Evolutionary conservation across 2,797 vertebrate species (phyloP).

Genomic region (Diceros bicornis): DNA sequence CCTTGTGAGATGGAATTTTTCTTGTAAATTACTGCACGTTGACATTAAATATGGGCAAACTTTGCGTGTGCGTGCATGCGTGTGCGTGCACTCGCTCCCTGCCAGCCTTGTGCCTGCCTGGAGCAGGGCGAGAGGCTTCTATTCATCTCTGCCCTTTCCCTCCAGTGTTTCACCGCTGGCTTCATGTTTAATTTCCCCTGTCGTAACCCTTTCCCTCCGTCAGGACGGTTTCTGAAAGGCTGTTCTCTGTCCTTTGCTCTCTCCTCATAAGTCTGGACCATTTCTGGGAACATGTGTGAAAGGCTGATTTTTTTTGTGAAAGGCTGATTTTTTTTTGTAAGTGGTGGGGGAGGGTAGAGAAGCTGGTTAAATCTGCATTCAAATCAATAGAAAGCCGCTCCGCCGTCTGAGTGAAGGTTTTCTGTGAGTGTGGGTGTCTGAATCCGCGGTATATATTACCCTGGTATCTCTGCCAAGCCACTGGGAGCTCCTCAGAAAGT

Average conservation of each 20-base stretch:
- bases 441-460: neutral
- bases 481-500: neutral
- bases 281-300: conserved; percentile 44
- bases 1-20: conserved; percentile 89
- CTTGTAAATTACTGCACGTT: conserved; percentile 87
- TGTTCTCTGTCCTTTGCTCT: neutral
- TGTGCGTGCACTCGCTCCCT: accelerated
- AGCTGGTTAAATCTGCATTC: conserved; percentile 58
- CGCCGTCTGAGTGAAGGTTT: neutral
- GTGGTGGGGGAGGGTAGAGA: neutral
- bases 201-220: neutral
- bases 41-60: conserved; percentile 87
- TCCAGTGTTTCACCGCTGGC: neutral
- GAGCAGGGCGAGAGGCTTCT: conserved; percentile 37
- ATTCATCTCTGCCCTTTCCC: conserved; percentile 52
- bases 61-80: neutral
- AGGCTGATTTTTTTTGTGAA: neutral
- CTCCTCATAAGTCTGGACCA: neutral
- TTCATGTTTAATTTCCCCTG: neutral
- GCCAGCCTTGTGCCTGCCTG: neutral
- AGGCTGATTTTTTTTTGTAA: neutral
- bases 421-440: neutral
- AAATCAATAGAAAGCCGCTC: conserved; percentile 45
- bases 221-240: neutral
- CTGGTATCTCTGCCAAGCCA: neutral